A percentile compares a stretch with the other conserved stretches of the same genome.
phyloP scores from a whole-genome alignment of 2,888 invertebrate genomes.

The Hecatera dysodea region DNA sequence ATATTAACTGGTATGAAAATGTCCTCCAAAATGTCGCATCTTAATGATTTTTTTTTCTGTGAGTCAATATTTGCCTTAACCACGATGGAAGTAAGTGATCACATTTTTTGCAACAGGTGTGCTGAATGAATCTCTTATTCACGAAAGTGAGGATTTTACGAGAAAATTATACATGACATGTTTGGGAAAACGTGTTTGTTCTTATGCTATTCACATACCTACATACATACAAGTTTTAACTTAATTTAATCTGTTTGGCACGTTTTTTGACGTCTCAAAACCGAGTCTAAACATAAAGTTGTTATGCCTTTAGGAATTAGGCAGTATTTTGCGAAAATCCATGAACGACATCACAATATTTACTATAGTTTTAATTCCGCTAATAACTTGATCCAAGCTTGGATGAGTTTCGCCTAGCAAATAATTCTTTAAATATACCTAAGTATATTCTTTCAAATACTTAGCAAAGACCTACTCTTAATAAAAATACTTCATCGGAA shows the following conservation, averaged over 20 bases:
- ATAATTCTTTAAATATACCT: too few species aligned
- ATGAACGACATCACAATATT: neutral
- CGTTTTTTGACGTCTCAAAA: neutral
- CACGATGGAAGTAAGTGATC: neutral
- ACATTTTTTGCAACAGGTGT: neutral
- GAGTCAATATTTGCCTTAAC: neutral
- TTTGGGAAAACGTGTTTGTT: neutral
- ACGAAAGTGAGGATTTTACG: slow-evolving; percentile 5
- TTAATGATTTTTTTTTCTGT: neutral
- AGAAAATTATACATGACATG: slow-evolving; percentile 26
- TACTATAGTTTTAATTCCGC: neutral
- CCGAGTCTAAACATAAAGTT: neutral
- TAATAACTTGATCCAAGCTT: neutral
- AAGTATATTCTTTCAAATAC: too few species aligned
- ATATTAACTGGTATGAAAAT: neutral
- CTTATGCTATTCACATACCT: neutral
- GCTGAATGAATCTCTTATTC: slow-evolving; percentile 19
- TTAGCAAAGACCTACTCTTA: slow-evolving; percentile 12
- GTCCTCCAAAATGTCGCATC: neutral
- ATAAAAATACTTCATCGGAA: slow-evolving; percentile 5
- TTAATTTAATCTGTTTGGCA: neutral
- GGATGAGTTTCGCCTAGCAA: too few species aligned
- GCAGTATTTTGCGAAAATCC: neutral
- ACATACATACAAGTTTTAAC: neutral
- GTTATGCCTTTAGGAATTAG: too few species aligned